Percentiles rank a stretch among this genome's conserved stretches.
Evolutionary conservation across 2,797 vertebrate species (phyloP).

Genomic region (Catharus ustulatus): DNA sequence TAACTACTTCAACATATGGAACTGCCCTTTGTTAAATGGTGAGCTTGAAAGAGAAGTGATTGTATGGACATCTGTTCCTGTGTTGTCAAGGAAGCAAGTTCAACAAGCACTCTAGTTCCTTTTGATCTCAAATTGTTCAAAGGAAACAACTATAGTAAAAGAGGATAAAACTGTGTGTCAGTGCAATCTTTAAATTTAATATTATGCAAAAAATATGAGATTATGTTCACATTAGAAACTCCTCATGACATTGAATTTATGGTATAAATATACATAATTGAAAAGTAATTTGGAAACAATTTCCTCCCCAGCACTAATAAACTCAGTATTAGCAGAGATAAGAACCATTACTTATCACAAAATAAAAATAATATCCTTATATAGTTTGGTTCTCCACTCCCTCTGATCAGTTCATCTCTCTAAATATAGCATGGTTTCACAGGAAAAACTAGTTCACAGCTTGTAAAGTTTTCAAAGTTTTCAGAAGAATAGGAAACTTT

Average conservation of each 20-base stretch:
- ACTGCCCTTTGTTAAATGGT: neutral
- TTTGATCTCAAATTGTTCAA: neutral
- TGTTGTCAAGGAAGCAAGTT: neutral
- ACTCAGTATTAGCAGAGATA: neutral
- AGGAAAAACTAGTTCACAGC: neutral
- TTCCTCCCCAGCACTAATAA: neutral
- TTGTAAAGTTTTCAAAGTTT: neutral
- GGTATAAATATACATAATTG: neutral
- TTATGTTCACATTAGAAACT: neutral
- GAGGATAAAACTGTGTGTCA: neutral
- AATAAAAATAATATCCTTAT: neutral
- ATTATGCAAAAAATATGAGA: neutral
- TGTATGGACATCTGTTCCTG: neutral
- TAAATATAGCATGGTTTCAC: neutral
- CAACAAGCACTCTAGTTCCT: accelerated
- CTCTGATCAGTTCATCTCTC: neutral
- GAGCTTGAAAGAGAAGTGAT: neutral
- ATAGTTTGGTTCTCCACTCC: neutral
- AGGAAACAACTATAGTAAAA: neutral
- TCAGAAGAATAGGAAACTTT: neutral
- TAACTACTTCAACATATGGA: neutral
- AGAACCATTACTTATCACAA: accelerated
- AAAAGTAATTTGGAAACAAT: neutral
- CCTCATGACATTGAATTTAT: neutral
- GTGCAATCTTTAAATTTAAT: neutral